Percentiles rank a stretch among this genome's conserved stretches.
These are phyloP conservation scores for Acomys russatus DNA, from an alignment of 2,797 vertebrate genomes.

Conservation along the genomic window DNA sequence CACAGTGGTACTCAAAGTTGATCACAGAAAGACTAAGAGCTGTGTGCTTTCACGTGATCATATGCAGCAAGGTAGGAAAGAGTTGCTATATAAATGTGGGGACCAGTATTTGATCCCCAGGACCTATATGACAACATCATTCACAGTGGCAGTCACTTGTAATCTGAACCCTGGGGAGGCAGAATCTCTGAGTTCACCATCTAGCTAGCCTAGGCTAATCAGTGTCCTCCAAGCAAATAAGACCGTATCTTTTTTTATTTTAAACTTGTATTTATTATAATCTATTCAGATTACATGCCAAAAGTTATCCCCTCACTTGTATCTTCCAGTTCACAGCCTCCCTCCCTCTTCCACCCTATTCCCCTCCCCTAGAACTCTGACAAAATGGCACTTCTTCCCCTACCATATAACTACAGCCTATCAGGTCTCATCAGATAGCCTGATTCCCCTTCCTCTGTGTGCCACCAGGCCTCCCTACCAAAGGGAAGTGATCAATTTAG, in stretches of 20 bases:
- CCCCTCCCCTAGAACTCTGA: no score
- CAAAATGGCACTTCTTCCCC: no score
- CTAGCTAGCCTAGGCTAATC: not conserved
- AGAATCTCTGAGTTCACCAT: not conserved
- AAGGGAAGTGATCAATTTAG: no score
- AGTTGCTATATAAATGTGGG: not conserved
- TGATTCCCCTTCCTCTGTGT: no score
- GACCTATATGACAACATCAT: not conserved
- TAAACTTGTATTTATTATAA: no score
- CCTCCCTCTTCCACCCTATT: no score
- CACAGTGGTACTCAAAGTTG: not conserved
- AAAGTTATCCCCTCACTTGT: no score
- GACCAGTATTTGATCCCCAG: not conserved
- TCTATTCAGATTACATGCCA: no score
- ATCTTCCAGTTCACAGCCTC: no score
- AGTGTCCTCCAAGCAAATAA: not conserved
- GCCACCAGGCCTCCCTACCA: no score
- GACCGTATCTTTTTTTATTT: not conserved
- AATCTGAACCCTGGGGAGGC: not conserved
- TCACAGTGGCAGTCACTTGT: accelerated
- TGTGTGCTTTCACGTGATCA: not conserved
- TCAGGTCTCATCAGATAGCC: no score
- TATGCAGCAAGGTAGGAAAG: not conserved
- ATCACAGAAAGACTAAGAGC: not conserved
- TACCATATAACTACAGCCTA: no score